Evolutionary conservation across 2,113 vertebrate species (phyloP), one percentile per base, ranked within the genome.

Genomic region (Corythoichthys intestinalis): DNA sequence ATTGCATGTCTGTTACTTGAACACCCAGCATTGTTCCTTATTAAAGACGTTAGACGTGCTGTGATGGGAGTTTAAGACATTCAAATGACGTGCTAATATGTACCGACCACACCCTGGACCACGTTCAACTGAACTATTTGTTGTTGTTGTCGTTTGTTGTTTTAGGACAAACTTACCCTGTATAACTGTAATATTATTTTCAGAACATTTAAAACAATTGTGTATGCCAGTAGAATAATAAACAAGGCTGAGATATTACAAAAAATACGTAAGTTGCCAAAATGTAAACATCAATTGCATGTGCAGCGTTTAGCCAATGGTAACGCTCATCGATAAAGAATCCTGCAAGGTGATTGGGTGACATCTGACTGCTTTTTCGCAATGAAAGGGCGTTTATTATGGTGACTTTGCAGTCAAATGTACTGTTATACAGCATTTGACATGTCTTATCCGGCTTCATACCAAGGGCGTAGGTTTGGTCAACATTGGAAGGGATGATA

Each of bases 201-300:
- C 1, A 35, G 0, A 6, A 44, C 2, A 65, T 5, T 2, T 1
- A 0, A 35, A n/a, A 2, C 0, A 28, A 1, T 5, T 0, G 41
- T 13, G 54, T 0, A 1, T 9, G 60, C 58, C 12, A 6, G 3
- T 38, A 46, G 3, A 46, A 61, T 37, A 8, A 13, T 4, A 4
- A 48, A 0, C 4, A 20, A 0, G n/a, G 2, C 47, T n/a, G 4
- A 38, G 2, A 41, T 44, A 10, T 4, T 13, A 5, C 4, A 2
- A 44, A 44, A 44, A 2, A 67, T 59, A 6, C 9, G 4, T 59
- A 20, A 67, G 34, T 65, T 15, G 17, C 63, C 61, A 75, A 79
- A 59, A 80, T 85, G 82, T 85, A 85, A 88, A 89, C 85, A 88
- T 73, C 73, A 81, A 76, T 76, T 54, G 75, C 78, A 74, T 72